phyloP scores from a whole-genome alignment of 2,113 vertebrate species.

The Otocyon megalotis region DNA sequence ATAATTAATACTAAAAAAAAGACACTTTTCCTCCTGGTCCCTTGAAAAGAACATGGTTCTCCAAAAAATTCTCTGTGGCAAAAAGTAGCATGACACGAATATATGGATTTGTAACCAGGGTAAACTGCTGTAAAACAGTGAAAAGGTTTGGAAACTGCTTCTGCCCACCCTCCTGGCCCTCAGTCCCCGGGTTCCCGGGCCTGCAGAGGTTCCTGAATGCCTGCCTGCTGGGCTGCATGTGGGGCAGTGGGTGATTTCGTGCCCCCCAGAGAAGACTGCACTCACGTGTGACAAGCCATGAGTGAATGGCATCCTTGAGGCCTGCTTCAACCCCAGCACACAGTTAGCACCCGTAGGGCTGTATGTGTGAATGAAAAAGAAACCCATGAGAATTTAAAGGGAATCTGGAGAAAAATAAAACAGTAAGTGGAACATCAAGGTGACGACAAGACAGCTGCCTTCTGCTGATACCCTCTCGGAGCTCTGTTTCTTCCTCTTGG shows the following conservation, averaged over 20 bases:
- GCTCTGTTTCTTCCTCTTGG: not conserved
- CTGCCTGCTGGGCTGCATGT: too few species aligned
- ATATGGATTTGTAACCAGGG: constrained; percentile 59
- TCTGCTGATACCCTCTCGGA: not conserved
- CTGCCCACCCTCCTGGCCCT: constrained; percentile 66
- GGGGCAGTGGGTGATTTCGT: not conserved
- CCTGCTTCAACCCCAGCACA: not conserved
- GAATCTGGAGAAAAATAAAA: not conserved
- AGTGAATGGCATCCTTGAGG: not conserved
- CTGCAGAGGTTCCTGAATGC: too few species aligned
- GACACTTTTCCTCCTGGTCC: not conserved
- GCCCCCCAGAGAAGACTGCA: not conserved
- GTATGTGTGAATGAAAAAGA: not conserved
- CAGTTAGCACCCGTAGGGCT: not conserved
- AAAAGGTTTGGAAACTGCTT: constrained; percentile 46
- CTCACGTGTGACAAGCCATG: not conserved
- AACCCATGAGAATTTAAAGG: not conserved
- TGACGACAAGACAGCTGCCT: not conserved
- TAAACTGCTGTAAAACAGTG: constrained; percentile 63
- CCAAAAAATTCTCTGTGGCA: not conserved
- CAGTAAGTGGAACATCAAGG: not conserved
- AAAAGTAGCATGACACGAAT: constrained; percentile 64
- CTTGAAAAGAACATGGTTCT: constrained; percentile 1
- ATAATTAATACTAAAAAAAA: not conserved
- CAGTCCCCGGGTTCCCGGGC: not conserved